Conservation (phyloP, 1,140 invertebrate species). For the Sarcophaga peregrina region DNA sequence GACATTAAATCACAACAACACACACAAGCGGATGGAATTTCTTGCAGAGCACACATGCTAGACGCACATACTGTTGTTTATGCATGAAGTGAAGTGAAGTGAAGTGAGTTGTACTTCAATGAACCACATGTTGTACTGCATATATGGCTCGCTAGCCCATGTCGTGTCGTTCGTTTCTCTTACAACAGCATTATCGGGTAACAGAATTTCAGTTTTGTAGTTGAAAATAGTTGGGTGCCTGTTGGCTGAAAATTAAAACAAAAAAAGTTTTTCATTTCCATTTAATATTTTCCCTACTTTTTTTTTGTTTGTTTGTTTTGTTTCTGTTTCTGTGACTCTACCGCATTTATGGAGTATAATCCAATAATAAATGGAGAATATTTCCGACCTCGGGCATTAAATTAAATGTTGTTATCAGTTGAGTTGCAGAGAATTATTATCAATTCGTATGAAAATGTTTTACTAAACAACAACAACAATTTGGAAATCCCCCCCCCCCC, state of each 20-base stretch:
- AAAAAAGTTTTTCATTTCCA: not conserved
- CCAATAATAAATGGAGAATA: conserved; percentile 67
- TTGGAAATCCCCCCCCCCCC: too few species aligned
- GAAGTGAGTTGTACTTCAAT: too few species aligned
- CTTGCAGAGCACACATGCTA: not conserved
- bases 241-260: not conserved
- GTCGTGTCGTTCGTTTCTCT: too few species aligned
- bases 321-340: conserved; percentile 45
- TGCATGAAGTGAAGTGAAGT: too few species aligned
- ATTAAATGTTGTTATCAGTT: conserved; percentile 67
- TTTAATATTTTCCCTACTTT: too few species aligned
- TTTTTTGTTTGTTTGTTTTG: too few species aligned
- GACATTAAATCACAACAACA: conserved; percentile 33
- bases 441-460: conserved; percentile 45
- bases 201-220: not conserved
- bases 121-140: too few species aligned
- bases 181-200: too few species aligned
- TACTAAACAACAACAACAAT: not conserved
- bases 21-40: not conserved
- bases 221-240: not conserved
- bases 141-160: too few species aligned
- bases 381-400: conserved; percentile 68
- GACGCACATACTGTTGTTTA: too few species aligned
- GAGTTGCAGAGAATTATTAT: conserved; percentile 65
- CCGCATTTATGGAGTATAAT: conserved; percentile 66